Evolutionary conservation across 2,888 invertebrate species (phyloP).

Genomic region (Timandra comae): DNA sequence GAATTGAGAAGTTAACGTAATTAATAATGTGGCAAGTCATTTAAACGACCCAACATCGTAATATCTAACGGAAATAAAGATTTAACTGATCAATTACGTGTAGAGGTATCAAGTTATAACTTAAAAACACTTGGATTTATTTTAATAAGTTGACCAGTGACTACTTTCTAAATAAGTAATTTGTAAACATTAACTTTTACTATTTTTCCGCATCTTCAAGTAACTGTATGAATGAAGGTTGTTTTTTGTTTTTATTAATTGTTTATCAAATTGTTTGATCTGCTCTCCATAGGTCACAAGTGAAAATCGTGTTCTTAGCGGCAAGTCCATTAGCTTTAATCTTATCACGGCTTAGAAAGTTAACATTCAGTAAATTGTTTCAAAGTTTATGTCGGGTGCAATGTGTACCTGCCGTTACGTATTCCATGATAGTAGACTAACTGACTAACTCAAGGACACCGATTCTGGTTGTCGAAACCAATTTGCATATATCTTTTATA

Average conservation of each 20-base stretch:
- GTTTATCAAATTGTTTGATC: not conserved
- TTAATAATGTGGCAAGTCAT: conserved; percentile 1
- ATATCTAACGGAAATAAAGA: conserved; percentile 1
- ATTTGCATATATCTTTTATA: no score
- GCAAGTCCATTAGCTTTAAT: not conserved
- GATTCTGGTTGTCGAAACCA: not conserved
- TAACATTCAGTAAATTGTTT: not conserved
- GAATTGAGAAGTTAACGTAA: conserved; percentile 1
- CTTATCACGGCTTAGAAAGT: not conserved
- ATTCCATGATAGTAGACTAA: no score
- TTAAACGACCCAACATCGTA: not conserved
- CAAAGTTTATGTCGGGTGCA: not conserved
- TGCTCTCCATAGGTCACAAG: not conserved
- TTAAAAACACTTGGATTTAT: conserved; percentile 6
- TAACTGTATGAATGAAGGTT: not conserved
- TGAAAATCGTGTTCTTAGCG: not conserved
- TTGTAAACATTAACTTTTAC: conserved; percentile 6
- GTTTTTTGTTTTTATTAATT: not conserved
- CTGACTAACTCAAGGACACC: not conserved
- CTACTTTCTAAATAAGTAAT: conserved; percentile 19
- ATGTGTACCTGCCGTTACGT: no score
- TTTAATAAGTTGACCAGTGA: conserved; percentile 6
- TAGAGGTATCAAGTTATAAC: conserved; percentile 1
- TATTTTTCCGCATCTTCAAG: not conserved
- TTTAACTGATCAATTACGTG: not conserved